Conservation (phyloP, 2,888 invertebrate genomes). For the Aphodius sticticus region DNA sequence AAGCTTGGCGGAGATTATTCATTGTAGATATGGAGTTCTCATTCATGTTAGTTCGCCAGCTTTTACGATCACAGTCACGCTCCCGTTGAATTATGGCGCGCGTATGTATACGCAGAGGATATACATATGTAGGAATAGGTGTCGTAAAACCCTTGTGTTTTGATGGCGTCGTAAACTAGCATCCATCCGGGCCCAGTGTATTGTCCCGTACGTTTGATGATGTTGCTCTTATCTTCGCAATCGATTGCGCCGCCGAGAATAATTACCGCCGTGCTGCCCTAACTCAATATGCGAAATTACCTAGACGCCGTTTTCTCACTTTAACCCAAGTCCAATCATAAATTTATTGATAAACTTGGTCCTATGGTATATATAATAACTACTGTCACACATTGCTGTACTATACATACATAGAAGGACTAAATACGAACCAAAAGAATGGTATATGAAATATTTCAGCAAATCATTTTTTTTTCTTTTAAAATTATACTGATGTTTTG, state of each 20-base stretch:
- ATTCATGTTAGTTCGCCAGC: neutral
- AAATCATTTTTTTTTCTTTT: too few relatives aligned
- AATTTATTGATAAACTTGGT: neutral
- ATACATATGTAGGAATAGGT: neutral
- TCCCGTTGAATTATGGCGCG: slow-evolving; percentile 17
- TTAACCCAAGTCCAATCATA: neutral
- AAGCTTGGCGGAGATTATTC: neutral
- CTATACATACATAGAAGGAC: too few relatives aligned
- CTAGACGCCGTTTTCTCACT: neutral
- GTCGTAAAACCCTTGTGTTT: slow-evolving; percentile 26
- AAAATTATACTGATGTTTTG: too few relatives aligned
- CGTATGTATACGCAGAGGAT: neutral
- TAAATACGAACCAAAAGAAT: too few relatives aligned
- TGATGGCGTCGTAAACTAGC: slow-evolving; percentile 12
- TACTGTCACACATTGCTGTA: too few relatives aligned
- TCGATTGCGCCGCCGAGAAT: neutral
- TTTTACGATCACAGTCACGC: slow-evolving; percentile 19
- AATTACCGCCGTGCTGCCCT: neutral
- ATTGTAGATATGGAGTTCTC: slow-evolving; percentile 25
- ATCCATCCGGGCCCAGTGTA: neutral
- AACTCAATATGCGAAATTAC: neutral
- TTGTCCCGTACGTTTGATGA: slow-evolving; percentile 4
- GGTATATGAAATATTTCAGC: too few relatives aligned
- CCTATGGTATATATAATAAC: neutral
- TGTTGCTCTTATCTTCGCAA: neutral